These are phyloP conservation scores for Ambastaia sidthimunki DNA, from an alignment of 2,797 vertebrate genomes.

Conservation along the genomic window DNA sequence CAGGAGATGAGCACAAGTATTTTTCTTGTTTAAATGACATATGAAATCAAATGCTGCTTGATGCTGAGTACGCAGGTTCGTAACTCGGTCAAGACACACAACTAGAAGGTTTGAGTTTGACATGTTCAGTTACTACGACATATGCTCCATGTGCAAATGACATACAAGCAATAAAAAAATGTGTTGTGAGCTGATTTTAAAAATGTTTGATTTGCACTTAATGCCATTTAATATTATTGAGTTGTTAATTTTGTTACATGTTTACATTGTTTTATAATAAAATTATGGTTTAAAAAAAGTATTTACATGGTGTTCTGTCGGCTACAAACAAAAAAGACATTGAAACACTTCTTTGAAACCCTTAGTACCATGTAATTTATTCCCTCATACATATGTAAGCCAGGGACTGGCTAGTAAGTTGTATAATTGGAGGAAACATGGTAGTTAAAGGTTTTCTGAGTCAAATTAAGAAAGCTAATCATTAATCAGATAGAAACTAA, in stretches of 20 bases:
- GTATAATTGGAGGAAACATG: conserved; percentile 72
- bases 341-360: conserved; percentile 1
- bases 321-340: neutral
- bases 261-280: conserved; percentile 93
- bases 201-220: conserved; percentile 81
- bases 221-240: conserved; percentile 72
- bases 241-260: conserved; percentile 84
- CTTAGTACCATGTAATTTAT: conserved; percentile 45
- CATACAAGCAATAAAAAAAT: conserved; percentile 80
- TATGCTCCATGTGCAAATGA: conserved; percentile 73
- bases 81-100: conserved; percentile 80
- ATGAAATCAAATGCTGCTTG: conserved; percentile 80
- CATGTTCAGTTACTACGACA: conserved; percentile 66
- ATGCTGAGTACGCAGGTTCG: conserved; percentile 90
- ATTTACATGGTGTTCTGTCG: conserved; percentile 28
- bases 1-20: conserved; percentile 54
- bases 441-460: conserved; percentile 70
- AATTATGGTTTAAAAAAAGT: conserved; percentile 59
- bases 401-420: conserved; percentile 62
- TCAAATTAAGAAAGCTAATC: conserved; percentile 72
- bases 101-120: conserved; percentile 43
- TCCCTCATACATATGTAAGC: conserved; percentile 73
- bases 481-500: conserved; percentile 73
- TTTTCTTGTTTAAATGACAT: conserved; percentile 59
- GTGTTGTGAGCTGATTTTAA: conserved; percentile 76